Base-by-base conservation (phyloP, 1,140 invertebrate genomes). In the Rhagoletis pomonella region DNA sequence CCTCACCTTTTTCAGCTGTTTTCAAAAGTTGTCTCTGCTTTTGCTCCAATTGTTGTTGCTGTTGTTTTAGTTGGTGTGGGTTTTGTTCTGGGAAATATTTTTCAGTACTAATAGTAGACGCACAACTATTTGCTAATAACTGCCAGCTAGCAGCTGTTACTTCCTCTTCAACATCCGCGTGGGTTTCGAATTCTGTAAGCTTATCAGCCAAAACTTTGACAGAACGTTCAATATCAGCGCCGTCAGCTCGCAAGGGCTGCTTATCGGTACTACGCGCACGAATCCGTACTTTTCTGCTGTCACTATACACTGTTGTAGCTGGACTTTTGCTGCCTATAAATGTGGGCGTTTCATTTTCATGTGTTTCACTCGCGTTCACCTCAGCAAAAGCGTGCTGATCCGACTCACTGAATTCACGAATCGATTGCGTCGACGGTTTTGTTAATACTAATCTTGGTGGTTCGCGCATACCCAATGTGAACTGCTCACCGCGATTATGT, bases 291-390 rank as follows among this genome's bases (percentile, higher is more conserved):
- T 19, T 85, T 85, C 29, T 58, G 58, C 44, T 17, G 17, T 81
- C 73, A 55, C 44, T 85, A 85, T 0, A 59, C 6, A 81, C 42
- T 86, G 89, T 89, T 73, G 65, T 84, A 88, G 91, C 42, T 85
- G 58, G 29, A 42, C 77, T 85, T 42, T 62, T 85, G 55, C 29
- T 62, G 17, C 17, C 84, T 59, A 85, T 9, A 85, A 85, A 59
- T 85, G 73, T 81, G 73, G 73, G 73, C 73, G 73, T 81, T 19
- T 81, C 73, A 81, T 50, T 81, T 81, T 81, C 73, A 55, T 19
- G 47, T 55, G 47, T 55, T 81, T 81, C 73, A 81, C 47, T 55
- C 73, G 73, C 73, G 47, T 81, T 81, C 73, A 55, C 73, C 6
- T 19, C 73, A 7, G 5, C 58, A 17, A 60, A 85, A 60, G 44